Base-by-base conservation (phyloP, 2,888 invertebrate species). In the Limenitis camilla region DNA sequence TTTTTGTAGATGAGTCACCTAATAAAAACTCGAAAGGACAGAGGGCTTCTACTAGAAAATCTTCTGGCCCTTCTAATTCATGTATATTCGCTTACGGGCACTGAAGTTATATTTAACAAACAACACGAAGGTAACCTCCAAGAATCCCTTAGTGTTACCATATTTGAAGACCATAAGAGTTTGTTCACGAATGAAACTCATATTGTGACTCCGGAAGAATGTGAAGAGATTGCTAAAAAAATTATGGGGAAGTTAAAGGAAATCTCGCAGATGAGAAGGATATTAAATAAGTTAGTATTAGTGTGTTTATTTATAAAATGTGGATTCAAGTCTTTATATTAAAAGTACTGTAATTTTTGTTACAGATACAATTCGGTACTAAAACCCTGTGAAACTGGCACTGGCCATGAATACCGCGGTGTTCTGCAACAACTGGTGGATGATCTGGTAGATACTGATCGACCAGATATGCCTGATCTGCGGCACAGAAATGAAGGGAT, bases 1-100 rank as follows among this genome's bases (percentile, higher is more conserved):
- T n/a, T n/a, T n/a, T n/a, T n/a, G n/a, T n/a, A 91, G 91, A 80
- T 91, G 47, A 84, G 88, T 44, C 85, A 88, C 53, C 76, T 91
- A 49, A 88, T 91, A 59, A 89, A 85, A 68, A 86, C 83, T 1
- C 83, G 91, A 9, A 77, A 80, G 55, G 87, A 88, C 1, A 79
- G 89, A 52, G 81, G 85, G 43, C 65, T 92, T 1, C 75, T 87
- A 0, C 68, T 91, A 42, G 90, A 90, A 52, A 89, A 89, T 67
- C 73, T 92, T 0, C 71, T 92, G 6, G 87, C 89, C 0, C 70
- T 92, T 11, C 71, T 92, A 5, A 83, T 91, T 32, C 88, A 91
- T 63, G 74, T 91, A 0, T 92, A 91, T 66, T 90, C 92, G 0
- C 69, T 92, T 27, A 85, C 87, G 40, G 91, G 91, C 0, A 88